Evolutionary conservation across 2,888 invertebrate genomes (phyloP).

Genomic region (Asteroscopus sphinx): DNA sequence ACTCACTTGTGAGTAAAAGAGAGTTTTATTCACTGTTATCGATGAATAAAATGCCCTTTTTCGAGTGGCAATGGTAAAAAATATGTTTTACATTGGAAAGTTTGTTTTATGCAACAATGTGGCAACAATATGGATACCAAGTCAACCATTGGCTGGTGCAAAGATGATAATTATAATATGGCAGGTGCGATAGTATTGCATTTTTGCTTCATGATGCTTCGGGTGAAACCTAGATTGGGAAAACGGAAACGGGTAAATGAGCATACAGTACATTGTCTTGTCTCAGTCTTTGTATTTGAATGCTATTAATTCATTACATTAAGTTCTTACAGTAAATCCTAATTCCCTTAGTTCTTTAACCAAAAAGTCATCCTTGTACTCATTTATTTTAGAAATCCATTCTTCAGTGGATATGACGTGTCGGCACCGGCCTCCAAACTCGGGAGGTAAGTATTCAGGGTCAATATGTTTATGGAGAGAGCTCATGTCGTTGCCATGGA

Average conservation of each 20-base stretch:
- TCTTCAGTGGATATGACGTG: constrained; percentile 91
- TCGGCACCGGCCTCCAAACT: constrained; percentile 84
- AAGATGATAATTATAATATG: too few relatives aligned
- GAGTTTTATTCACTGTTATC: too few relatives aligned
- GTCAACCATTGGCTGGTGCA: too few relatives aligned
- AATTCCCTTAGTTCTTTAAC: constrained; percentile 91
- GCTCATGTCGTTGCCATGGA: constrained; percentile 79
- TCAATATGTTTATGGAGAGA: constrained; percentile 80
- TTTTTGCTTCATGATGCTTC: too few relatives aligned
- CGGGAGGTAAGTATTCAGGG: constrained; percentile 77
- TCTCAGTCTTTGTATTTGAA: constrained; percentile 9
- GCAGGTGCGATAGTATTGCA: too few relatives aligned
- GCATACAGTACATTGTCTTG: not conserved
- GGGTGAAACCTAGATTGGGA: not conserved
- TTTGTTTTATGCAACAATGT: too few relatives aligned
- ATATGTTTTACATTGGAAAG: too few relatives aligned
- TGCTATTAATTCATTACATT: not conserved
- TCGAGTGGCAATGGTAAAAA: too few relatives aligned
- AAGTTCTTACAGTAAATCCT: constrained; percentile 84
- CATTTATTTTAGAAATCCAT: constrained; percentile 89
- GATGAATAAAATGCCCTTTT: too few relatives aligned
- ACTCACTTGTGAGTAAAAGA: too few relatives aligned
- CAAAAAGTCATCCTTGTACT: constrained; percentile 86
- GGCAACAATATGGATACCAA: too few relatives aligned
- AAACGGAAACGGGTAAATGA: not conserved